Evolutionary conservation across 2,797 vertebrate genomes (phyloP), one percentile per base, ranked within the genome.

Genomic region (Manis crassicaudata): DNA sequence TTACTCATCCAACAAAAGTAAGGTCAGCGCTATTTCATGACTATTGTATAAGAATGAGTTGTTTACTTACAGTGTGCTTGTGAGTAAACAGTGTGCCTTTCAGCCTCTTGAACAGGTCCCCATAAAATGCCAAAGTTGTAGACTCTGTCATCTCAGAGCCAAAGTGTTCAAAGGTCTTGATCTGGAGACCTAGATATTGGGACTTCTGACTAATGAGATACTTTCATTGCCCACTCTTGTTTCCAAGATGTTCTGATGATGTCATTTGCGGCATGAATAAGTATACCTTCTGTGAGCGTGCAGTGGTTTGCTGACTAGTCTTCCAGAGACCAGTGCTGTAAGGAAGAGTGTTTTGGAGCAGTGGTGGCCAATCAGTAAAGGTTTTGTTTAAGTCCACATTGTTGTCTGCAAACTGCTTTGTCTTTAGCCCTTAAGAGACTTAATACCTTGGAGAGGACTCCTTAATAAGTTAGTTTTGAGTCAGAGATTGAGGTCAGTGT

Each of bases 381-480:
- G 37, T 81, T 88, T 23, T 52, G 27, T 87, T 91, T 89, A 91
- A 91, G 91, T 89, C 20, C 60, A 68, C 4, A 32, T 56, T 86
- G 29, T 82, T 83, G 25, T 85, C 29, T 88, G 13, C 7, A 60
- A 7, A 73, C 76, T 83, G 18, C 62, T 86, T 95, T 92, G n/a
- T 87, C 11, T 84, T 92, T 95, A 95, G 23, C 14, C 29, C 46
- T 56, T 93, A 63, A 92, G 46, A 92, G 29, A 37, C 17, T 77
- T 16, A 52, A 40, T 82, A 67, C 56, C 32, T 76, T 82, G 50
- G 84, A 90, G 81, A 73, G 25, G 67, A 87, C 7, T 93, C 43
- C 21, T 95, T 87, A 84, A 82, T 95, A 56, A 85, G 3, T 93
- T 92, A 82, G 21, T 79, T 94, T 68, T 87, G 88, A 68, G 37